Evolutionary conservation across 2,888 invertebrate species (phyloP), one percentile per base, ranked within the genome.

Genomic region (Troides aeacus): DNA sequence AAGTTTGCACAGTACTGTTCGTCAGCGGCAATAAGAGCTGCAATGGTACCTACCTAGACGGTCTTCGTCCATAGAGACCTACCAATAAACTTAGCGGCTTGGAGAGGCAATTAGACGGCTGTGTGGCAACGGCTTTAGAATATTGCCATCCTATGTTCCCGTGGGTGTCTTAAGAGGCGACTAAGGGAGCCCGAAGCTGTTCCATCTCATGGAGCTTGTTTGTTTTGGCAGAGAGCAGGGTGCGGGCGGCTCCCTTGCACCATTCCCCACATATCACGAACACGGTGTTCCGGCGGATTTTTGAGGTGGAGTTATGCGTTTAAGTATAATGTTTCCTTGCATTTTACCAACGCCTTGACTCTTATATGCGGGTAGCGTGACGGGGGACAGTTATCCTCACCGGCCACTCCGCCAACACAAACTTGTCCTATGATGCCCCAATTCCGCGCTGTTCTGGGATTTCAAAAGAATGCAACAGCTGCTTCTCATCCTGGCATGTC

Each of bases 101-200:
- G n/a, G n/a, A n/a, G n/a, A n/a, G n/a, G n/a, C n/a, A n/a, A n/a
- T n/a, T n/a, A n/a, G n/a, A n/a, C n/a, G n/a, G n/a, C n/a, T n/a
- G n/a, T n/a, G n/a, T n/a, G n/a, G n/a, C n/a, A n/a, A n/a, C n/a
- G n/a, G n/a, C n/a, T n/a, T n/a, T n/a, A n/a, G n/a, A n/a, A n/a
- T n/a, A n/a, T n/a, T n/a, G n/a, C n/a, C n/a, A n/a, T n/a, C n/a
- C n/a, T n/a, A n/a, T n/a, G n/a, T 21, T 63, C 71, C 72, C 71
- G 71, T 39, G n/a, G n/a, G n/a, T n/a, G n/a, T n/a, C n/a, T n/a
- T n/a, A n/a, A 71, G 24, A 73, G 73, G 71, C 71, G 72, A 71
- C 66, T 68, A n/a, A 68, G 72, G 70, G 70, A 64, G 1, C 18
- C 10, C 6, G 53, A 62, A 64, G 57, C 64, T 18, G 15, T 12